Conservation (phyloP, 2,113 vertebrate species). For the Tricholaema leucomelas region DNA sequence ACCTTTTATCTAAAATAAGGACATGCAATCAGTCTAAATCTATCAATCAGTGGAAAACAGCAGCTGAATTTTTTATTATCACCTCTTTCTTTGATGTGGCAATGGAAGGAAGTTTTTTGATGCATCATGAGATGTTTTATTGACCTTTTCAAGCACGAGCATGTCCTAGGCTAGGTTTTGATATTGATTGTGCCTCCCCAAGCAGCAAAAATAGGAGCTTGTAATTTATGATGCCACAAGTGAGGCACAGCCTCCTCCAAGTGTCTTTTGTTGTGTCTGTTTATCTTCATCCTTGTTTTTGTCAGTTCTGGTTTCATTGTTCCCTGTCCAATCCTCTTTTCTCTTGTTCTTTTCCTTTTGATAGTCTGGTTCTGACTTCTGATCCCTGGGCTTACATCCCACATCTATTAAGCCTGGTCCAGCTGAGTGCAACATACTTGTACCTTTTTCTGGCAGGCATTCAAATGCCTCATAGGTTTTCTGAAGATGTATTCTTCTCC, state of each 20-base stretch:
- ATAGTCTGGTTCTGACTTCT: not conserved
- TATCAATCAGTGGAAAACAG: not conserved
- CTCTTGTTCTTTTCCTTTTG: not conserved
- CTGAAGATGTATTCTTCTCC: not conserved
- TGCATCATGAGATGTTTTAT: not conserved
- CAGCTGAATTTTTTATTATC: not conserved
- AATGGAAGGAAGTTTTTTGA: not conserved
- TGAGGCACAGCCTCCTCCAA: not conserved
- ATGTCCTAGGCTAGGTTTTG: not conserved
- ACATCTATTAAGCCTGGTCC: not conserved
- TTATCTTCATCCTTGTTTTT: not conserved
- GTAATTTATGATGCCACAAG: not conserved
- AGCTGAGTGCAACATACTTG: not conserved
- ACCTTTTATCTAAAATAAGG: not conserved
- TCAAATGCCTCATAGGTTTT: not conserved
- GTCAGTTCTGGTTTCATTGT: not conserved
- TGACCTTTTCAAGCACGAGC: not conserved
- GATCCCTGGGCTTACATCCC: not conserved
- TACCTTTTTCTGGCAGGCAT: not conserved
- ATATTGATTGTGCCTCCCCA: not conserved
- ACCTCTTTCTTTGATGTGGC: not conserved
- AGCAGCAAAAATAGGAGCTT: not conserved
- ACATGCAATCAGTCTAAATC: not conserved
- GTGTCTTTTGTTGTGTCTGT: not conserved
- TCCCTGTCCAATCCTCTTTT: not conserved